Conservation (phyloP, 2,113 vertebrate genomes). For the Grammomys dolichurus region DNA sequence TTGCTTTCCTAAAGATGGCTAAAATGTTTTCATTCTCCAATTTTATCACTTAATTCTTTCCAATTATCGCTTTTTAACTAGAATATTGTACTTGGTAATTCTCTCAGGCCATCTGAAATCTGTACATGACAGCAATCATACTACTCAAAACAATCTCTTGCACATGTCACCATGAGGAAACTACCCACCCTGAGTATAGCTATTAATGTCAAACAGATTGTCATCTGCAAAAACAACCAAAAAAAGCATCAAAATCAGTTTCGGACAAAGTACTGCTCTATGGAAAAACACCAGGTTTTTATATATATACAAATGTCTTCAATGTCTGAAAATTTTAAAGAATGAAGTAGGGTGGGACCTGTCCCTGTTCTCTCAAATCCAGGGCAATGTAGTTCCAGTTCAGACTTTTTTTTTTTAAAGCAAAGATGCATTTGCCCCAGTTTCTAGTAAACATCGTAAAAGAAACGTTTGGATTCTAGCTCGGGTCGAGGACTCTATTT, state of each 20-base stretch:
- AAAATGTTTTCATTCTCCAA: conserved; percentile 23
- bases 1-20: conserved; percentile 36
- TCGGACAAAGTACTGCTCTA: conserved; percentile 57
- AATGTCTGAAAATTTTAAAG: conserved; percentile 60
- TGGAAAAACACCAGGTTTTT: conserved; percentile 65
- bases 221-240: conserved; percentile 63
- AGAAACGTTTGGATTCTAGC: conserved; percentile 62
- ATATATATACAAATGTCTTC: conserved; percentile 65
- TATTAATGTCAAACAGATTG: conserved; percentile 78
- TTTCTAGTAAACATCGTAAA: conserved; percentile 62
- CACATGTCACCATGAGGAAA: conserved; percentile 61
- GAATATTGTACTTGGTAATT: conserved; percentile 9
- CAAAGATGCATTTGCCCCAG: conserved; percentile 45
- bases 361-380: conserved; percentile 35
- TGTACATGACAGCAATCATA: conserved; percentile 61
- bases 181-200: conserved; percentile 50
- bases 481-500: conserved; percentile 68
- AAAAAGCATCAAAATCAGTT: conserved; percentile 70
- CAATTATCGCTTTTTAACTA: conserved; percentile 26
- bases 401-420: neutral
- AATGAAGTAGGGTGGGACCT: conserved; percentile 57
- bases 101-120: conserved; percentile 51
- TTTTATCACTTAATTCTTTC: neutral
- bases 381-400: conserved; percentile 38
- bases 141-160: conserved; percentile 70